Conservation (phyloP, 2,888 invertebrate genomes). For the Urechis unicinctus region DNA sequence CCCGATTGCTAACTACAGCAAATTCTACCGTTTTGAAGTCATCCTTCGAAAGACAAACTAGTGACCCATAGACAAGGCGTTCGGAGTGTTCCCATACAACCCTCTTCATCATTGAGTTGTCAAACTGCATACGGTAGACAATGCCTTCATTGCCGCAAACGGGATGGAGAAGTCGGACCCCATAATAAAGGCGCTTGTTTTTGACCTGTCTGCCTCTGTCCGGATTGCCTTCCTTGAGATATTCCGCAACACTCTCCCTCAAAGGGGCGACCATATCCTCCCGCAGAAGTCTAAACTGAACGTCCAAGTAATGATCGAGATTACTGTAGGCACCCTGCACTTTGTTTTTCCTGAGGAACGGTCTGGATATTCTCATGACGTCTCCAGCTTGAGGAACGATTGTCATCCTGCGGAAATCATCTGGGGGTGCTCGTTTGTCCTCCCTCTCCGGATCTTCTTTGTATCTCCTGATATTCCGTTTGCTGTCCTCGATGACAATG, state of each 20-base stretch:
- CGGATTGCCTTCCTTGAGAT: constrained; percentile 1
- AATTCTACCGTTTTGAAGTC: constrained; percentile 65
- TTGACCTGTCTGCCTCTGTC: background rate
- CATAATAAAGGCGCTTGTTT: constrained; percentile 27
- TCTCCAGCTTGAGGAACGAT: constrained; percentile 45
- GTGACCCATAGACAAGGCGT: constrained; percentile 65
- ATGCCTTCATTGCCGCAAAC: constrained; percentile 24
- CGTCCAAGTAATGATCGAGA: constrained; percentile 66
- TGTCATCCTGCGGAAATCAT: constrained; percentile 47
- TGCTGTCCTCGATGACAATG: background rate
- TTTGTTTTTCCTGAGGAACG: constrained; percentile 59
- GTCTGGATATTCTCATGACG: constrained; percentile 31
- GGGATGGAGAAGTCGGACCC: constrained; percentile 25
- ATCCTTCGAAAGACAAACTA: constrained; percentile 67
- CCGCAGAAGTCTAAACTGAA: constrained; percentile 70
- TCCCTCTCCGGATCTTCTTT: background rate
- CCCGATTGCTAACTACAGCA: constrained; percentile 56
- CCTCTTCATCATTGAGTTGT: constrained; percentile 10
- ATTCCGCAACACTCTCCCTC: constrained; percentile 60
- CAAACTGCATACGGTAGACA: constrained; percentile 20
- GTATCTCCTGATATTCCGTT: too few relatives aligned
- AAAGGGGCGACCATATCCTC: constrained; percentile 76
- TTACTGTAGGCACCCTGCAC: constrained; percentile 60
- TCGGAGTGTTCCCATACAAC: constrained; percentile 54
- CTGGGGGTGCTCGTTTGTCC: constrained; percentile 44